Evolutionary conservation across 35 echinoderm and acorn worm species (phyloP), one percentile per base, ranked within the genome.

Genomic region (Stichopus chloronotus): DNA sequence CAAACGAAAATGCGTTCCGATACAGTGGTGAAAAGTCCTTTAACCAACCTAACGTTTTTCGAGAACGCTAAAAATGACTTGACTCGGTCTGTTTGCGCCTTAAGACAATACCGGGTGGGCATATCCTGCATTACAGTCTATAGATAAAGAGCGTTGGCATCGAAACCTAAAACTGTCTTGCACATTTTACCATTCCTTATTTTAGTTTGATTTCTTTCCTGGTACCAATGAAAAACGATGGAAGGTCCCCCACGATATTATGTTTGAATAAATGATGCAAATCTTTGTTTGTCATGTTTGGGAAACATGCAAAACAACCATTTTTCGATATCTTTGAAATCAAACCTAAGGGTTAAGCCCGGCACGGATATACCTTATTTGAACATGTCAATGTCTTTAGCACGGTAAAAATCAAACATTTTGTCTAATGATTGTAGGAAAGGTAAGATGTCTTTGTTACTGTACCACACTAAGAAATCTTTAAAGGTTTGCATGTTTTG

Each of bases 391-490:
- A 92, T 87, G n/a, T 69, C 24, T 25, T 91, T 74, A 9, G 76
- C 90, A n/a, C 57, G 22, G 21, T 95, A 88, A 63, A 95, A 95
- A 11, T 11, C 0, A 92, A 87, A 84, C 94, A 95, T 95, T 78
- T 95, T 92, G 4, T 95, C 63, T 19, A 92, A 5, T 0, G 94
- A 90, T 71, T 95, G 56, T 20, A 95, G 17, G 57, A 95, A 95
- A 22, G 83, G 94, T 58, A 78, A 65, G 4, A 92, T 90, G 61
- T 92, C 90, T 63, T 79, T 83, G 53, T 95, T 95, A 60, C 92
- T 95, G 81, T 95, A 95, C 94, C 90, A 95, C 17, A 87, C 57
- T 6, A 95, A 87, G 21, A 95, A 93, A n/a, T 90, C 91, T 58
- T 24, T 9, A 11, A 95, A 61, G 9, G 90, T 86, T 17, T 9